Evolutionary conservation across 2,888 invertebrate genomes (phyloP).

Genomic region (Metacarcinus magister): DNA sequence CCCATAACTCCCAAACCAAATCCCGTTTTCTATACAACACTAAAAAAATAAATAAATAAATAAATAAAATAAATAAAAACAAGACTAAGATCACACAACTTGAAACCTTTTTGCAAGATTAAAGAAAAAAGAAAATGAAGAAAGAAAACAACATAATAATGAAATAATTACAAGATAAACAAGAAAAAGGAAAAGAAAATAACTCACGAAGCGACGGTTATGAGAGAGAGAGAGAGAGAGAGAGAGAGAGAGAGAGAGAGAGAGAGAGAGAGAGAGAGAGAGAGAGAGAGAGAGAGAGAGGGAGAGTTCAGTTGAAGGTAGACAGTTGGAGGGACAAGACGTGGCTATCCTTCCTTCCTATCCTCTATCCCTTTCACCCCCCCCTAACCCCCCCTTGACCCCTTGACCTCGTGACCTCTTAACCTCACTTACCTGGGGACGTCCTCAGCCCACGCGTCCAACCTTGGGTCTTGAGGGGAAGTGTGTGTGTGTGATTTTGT

Average conservation of each 20-base stretch:
- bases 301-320: not conserved
- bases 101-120: too few relatives aligned
- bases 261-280: not conserved
- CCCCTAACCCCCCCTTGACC: not conserved
- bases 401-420: not conserved
- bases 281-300: not conserved
- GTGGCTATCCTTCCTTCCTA: not conserved
- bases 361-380: conserved; percentile 13
- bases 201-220: not conserved
- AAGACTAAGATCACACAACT: too few relatives aligned
- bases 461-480: too few relatives aligned
- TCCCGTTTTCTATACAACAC: too few relatives aligned
- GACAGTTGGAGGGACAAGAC: not conserved
- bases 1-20: too few relatives aligned
- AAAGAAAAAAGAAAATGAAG: too few relatives aligned
- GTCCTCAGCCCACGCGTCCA: not conserved
- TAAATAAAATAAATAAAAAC: too few relatives aligned
- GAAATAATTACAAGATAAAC: too few relatives aligned
- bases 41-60: too few relatives aligned
- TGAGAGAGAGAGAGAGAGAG: conserved; percentile 13
- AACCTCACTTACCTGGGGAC: not conserved
- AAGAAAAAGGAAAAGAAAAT: not conserved
- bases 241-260: conserved; percentile 30
- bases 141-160: too few relatives aligned
- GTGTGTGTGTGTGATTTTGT: too few relatives aligned